Evolutionary conservation across 2,797 vertebrate genomes (phyloP).

Genomic region (Sciaenops ocellatus): DNA sequence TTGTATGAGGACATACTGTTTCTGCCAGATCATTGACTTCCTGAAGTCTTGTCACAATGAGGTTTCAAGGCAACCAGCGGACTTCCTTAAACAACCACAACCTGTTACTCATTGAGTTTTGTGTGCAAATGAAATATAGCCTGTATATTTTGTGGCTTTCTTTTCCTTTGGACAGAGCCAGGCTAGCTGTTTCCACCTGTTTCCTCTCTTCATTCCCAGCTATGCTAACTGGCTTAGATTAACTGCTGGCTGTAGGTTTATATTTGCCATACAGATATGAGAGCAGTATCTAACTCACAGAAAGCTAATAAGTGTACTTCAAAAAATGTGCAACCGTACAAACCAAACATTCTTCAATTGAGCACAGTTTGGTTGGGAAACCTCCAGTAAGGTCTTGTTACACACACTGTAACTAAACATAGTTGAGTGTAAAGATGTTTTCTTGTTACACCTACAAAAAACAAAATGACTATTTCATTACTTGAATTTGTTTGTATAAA

Average conservation of each 20-base stretch:
- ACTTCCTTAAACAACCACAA: neutral
- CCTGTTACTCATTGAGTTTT: neutral
- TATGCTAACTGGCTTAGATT: neutral
- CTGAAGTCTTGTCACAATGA: neutral
- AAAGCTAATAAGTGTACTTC: neutral
- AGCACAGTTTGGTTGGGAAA: neutral
- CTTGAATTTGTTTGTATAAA: conserved; percentile 35
- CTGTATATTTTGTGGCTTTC: neutral
- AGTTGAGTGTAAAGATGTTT: neutral
- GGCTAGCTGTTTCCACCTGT: neutral
- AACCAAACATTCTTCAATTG: conserved; percentile 14
- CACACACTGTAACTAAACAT: neutral
- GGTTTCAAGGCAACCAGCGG: neutral
- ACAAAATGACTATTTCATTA: conserved; percentile 33
- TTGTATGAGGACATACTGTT: neutral
- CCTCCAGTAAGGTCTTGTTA: conserved; percentile 10
- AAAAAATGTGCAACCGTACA: neutral
- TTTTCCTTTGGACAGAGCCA: neutral
- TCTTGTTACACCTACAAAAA: conserved; percentile 13
- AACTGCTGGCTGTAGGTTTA: neutral
- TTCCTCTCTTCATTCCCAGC: conserved; percentile 11
- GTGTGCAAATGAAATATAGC: neutral
- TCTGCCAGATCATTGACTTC: neutral
- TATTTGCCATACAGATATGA: neutral
- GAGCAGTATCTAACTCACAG: neutral